phyloP scores from a whole-genome alignment of 2,113 vertebrate species.

The Fukomys damarensis region DNA sequence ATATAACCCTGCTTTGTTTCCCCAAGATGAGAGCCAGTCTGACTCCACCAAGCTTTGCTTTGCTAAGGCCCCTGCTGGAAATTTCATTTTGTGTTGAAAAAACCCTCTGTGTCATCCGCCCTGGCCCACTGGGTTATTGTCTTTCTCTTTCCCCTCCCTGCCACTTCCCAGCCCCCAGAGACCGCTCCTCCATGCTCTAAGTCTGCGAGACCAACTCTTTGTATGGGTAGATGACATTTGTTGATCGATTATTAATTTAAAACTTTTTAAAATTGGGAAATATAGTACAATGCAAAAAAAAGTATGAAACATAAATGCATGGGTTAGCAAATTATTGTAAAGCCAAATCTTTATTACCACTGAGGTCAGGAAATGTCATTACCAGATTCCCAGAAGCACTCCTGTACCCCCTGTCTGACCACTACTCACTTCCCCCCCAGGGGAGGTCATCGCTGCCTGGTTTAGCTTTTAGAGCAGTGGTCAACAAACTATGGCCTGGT shows the following conservation, averaged over 20 bases:
- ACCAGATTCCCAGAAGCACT: neutral
- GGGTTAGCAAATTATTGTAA: neutral
- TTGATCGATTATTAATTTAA: neutral
- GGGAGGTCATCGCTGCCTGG: neutral
- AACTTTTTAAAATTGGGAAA: neutral
- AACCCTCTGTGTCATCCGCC: neutral
- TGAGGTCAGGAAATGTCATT: neutral
- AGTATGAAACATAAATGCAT: neutral
- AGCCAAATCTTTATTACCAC: neutral
- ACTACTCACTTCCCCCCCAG: neutral
- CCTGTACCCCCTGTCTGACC: neutral
- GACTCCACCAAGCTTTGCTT: neutral
- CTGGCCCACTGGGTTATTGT: too few relatives aligned
- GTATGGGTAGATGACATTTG: neutral
- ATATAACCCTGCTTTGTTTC: neutral
- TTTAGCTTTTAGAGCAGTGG: neutral
- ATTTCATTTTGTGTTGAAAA: neutral
- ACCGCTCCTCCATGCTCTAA: neutral
- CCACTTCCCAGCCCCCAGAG: neutral
- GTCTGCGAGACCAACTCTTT: neutral
- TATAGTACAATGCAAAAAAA: neutral
- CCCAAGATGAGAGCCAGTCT: neutral
- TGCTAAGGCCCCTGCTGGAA: neutral
- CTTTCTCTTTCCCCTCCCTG: too few relatives aligned
- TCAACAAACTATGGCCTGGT: neutral